A percentile compares a stretch with the other conserved stretches of the same genome.
These are phyloP conservation scores for Cyprichromis sp. DNA, from an alignment of 2,113 vertebrate species.

Conservation along the genomic window DNA sequence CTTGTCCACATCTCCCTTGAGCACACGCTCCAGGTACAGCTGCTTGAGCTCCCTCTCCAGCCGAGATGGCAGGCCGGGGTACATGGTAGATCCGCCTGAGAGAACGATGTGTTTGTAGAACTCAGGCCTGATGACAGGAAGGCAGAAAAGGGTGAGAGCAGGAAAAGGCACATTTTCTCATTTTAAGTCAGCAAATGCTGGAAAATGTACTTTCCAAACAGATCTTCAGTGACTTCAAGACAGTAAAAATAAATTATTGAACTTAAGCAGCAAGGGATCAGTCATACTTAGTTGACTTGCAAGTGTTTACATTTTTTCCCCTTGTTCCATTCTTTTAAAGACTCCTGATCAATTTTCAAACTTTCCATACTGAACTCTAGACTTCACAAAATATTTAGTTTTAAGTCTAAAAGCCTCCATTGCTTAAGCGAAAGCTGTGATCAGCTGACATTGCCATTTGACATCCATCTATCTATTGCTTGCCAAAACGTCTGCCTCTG, in stretches of 20 bases:
- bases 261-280: neutral
- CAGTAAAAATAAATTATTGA: neutral
- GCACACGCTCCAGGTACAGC: slow-evolving; percentile 94
- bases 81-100: slow-evolving; percentile 98
- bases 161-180: neutral
- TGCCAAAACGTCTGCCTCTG: neutral
- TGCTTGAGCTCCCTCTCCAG: slow-evolving; percentile 97
- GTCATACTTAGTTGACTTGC: neutral
- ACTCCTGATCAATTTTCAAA: neutral
- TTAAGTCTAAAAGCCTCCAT: neutral
- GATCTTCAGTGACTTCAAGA: neutral
- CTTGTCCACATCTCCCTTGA: slow-evolving; percentile 97
- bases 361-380: neutral
- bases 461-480: neutral
- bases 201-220: neutral
- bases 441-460: neutral
- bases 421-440: neutral
- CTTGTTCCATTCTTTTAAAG: neutral
- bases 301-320: neutral
- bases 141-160: neutral
- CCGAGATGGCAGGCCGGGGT: slow-evolving; percentile 91
- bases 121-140: slow-evolving; percentile 76
- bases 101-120: slow-evolving; percentile 99
- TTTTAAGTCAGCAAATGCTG: neutral
- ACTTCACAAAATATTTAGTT: neutral